Evolutionary conservation across 2,888 invertebrate species (phyloP), one percentile per base, ranked within the genome.

Genomic region (Chelonus formosanus): DNA sequence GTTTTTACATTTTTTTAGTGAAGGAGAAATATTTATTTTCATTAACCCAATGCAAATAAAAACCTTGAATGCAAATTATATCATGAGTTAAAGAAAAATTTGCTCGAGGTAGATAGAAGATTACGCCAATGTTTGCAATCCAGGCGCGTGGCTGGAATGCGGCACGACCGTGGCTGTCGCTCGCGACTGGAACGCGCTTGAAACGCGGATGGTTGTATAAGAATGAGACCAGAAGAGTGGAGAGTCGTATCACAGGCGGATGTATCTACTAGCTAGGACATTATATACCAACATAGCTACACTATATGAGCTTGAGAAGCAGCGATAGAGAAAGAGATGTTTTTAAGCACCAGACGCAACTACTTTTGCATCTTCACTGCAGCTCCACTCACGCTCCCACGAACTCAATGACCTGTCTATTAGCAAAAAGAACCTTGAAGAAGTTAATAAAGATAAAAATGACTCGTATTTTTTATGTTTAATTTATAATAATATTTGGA

Each of bases 141-240:
- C 75, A 78, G 82, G 80, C 82, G 80, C 82, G 82, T 82, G 81
- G 82, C 82, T 80, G 82, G 82, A 82, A 82, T 82, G 82, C 77
- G 75, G 77, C 76, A 70, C 75, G 77, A 70, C 70, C 74, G 72
- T 74, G 52, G 65, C 71, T 72, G 75, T 72, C 73, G 74, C 78
- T 73, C 74, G 76, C 77, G 76, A 75, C 73, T 77, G 74, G 74
- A 75, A 77, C 74, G 69, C 72, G 75, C 67, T 48, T 72, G 71
- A 35, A 47, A 47, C 61, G 65, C 67, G 65, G 63, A 70, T 64
- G 69, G 73, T 74, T 74, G 71, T 76, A 65, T 70, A 70, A 73
- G 73, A 72, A 68, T 69, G 69, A 65, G 71, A 74, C 69, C 68
- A 71, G 69, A 71, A 70, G 69, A 48, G 70, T 66, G 69, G 67